Conservation (phyloP, 2,888 invertebrate genomes). For the Dryocosmus kuriphilus region DNA sequence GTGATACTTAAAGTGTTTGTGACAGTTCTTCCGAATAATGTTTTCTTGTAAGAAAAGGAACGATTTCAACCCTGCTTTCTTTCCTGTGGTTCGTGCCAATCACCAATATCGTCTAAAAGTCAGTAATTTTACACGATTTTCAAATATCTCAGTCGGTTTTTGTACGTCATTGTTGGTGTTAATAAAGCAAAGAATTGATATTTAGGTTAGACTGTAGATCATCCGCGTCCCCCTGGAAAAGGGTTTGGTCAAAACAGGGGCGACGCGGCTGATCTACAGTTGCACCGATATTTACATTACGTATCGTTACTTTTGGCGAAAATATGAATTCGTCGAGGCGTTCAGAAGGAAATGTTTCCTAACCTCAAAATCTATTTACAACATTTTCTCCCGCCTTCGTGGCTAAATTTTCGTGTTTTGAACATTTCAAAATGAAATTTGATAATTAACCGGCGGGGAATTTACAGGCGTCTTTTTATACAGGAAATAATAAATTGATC, state of each 20-base stretch:
- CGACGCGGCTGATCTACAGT: no score
- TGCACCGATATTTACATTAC: background rate
- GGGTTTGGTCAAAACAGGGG: no score
- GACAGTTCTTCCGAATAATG: background rate
- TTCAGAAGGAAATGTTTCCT: background rate
- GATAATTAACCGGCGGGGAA: no score
- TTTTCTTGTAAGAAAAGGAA: background rate
- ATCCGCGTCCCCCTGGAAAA: no score
- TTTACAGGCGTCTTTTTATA: no score
- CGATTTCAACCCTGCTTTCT: background rate
- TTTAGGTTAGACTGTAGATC: no score
- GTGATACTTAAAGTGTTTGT: background rate
- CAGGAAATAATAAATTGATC: no score
- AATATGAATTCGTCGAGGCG: background rate
- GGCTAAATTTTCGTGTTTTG: no score
- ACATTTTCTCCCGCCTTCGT: no score
- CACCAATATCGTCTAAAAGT: background rate
- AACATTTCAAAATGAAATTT: no score
- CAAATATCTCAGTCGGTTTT: background rate
- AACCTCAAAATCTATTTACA: background rate
- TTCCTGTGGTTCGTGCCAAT: conserved; percentile 31
- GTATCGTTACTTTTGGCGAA: background rate
- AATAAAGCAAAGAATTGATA: background rate
- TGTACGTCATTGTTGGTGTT: background rate
- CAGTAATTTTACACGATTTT: background rate